phyloP scores from a whole-genome alignment of 1,140 invertebrate genomes.

The Drosophila obscura region DNA sequence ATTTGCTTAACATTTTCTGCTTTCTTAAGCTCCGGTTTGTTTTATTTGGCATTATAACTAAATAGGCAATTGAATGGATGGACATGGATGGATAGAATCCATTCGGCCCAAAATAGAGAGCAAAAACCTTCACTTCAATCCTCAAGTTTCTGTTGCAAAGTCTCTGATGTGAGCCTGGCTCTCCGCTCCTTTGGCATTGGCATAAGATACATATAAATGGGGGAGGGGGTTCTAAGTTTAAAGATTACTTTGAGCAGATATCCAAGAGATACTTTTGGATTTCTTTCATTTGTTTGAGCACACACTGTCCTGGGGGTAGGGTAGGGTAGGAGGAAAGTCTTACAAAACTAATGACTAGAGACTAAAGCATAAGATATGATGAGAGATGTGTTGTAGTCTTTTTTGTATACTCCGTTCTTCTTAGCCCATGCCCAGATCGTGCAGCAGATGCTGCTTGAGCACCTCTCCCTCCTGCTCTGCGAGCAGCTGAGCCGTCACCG shows the following conservation, averaged over 20 bases:
- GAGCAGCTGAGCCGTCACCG: constrained; percentile 83
- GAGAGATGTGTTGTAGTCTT: constrained; percentile 52
- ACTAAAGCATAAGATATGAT: constrained; percentile 53
- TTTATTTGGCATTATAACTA: constrained; percentile 49
- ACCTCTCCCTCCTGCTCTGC: constrained; percentile 77
- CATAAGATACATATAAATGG: constrained; percentile 59
- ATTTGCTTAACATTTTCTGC: background rate
- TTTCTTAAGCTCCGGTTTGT: constrained; percentile 26
- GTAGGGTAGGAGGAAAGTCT: constrained; percentile 34
- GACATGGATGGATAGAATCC: background rate
- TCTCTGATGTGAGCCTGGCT: constrained; percentile 71
- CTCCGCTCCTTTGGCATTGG: constrained; percentile 65
- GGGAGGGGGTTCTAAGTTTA: constrained; percentile 33
- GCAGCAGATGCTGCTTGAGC: constrained; percentile 75
- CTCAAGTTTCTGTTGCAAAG: constrained; percentile 22
- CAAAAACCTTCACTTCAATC: constrained; percentile 37
- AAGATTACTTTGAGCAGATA: constrained; percentile 54
- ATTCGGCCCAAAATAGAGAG: background rate
- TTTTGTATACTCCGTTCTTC: constrained; percentile 28
- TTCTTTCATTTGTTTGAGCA: constrained; percentile 58
- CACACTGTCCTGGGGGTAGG: constrained; percentile 48
- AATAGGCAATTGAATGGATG: constrained; percentile 26
- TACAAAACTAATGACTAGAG: constrained; percentile 64
- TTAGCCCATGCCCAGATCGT: constrained; percentile 76
- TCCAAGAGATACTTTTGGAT: constrained; percentile 6